Conservation (phyloP, 2,113 vertebrate genomes). For the Phylloscopus trochilus region DNA sequence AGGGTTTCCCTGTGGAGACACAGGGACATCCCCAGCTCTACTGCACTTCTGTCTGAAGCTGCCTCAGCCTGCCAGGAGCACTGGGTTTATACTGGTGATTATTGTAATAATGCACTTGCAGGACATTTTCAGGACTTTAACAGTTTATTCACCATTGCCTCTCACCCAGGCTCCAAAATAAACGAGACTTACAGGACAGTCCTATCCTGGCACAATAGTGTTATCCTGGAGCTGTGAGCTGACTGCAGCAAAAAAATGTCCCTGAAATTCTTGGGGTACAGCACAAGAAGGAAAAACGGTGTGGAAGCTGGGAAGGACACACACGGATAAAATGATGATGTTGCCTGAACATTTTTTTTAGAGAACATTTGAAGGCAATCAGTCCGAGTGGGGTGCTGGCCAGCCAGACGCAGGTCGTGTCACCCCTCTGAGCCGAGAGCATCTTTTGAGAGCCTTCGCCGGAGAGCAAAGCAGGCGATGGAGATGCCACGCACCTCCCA, state of each 20-base stretch:
- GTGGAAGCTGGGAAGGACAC: fast-evolving
- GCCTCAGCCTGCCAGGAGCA: background rate
- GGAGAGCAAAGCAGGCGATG: fast-evolving
- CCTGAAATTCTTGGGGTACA: background rate
- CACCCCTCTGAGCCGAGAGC: background rate
- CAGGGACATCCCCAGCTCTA: background rate
- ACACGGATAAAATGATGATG: background rate
- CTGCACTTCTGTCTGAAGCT: background rate
- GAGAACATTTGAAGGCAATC: background rate
- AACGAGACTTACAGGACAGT: background rate
- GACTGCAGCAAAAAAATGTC: background rate
- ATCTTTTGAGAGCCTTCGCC: background rate
- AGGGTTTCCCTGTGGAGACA: background rate
- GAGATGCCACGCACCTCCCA: background rate
- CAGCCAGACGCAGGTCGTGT: background rate
- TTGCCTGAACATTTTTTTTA: background rate
- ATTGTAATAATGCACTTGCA: background rate
- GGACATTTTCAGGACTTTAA: background rate
- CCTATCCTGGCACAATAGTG: background rate
- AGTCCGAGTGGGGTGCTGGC: background rate
- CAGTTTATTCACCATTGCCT: background rate
- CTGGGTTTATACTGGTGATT: background rate
- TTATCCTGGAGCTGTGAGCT: background rate
- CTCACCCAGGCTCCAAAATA: background rate
- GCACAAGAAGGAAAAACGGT: background rate